These are phyloP conservation scores for Tamias sibiricus DNA, from an alignment of 2,113 vertebrate genomes.

Conservation along the genomic window DNA sequence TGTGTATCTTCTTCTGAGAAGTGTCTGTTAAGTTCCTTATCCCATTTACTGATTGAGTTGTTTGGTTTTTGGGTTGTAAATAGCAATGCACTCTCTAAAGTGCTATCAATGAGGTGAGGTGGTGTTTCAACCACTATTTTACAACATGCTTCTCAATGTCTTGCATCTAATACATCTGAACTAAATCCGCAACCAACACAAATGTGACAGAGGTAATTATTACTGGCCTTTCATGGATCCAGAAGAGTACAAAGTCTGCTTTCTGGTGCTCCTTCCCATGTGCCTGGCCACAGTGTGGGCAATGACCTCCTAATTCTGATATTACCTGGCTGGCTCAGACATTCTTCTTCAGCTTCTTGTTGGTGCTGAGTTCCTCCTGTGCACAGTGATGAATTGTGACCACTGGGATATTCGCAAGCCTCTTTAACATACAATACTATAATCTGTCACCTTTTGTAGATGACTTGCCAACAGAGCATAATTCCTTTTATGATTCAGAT, in stretches of 20 bases:
- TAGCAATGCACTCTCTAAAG: neutral
- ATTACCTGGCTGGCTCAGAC: constrained; percentile 52
- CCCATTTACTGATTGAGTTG: no score
- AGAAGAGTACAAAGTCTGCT: neutral
- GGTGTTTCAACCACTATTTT: neutral
- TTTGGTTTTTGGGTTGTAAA: no score
- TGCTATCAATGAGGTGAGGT: neutral
- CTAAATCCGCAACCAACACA: neutral
- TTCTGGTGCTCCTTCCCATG: neutral
- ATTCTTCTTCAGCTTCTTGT: constrained; percentile 27
- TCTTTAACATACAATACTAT: constrained; percentile 49
- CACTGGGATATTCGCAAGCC: constrained; percentile 54
- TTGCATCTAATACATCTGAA: neutral
- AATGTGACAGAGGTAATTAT: constrained; percentile 52
- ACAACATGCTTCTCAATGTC: neutral
- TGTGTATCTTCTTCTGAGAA: no score
- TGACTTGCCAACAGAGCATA: constrained; percentile 32
- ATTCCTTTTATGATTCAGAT: constrained; percentile 45
- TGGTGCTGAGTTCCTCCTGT: constrained; percentile 23
- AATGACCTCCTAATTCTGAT: constrained; percentile 49
- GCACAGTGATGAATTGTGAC: constrained; percentile 59
- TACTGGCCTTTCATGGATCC: neutral
- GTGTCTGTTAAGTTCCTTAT: no score
- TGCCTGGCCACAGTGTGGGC: constrained; percentile 30
- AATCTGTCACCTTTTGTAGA: constrained; percentile 24